Evolutionary conservation across 2,113 vertebrate genomes (phyloP).

Genomic region (Microtus ochrogaster): DNA sequence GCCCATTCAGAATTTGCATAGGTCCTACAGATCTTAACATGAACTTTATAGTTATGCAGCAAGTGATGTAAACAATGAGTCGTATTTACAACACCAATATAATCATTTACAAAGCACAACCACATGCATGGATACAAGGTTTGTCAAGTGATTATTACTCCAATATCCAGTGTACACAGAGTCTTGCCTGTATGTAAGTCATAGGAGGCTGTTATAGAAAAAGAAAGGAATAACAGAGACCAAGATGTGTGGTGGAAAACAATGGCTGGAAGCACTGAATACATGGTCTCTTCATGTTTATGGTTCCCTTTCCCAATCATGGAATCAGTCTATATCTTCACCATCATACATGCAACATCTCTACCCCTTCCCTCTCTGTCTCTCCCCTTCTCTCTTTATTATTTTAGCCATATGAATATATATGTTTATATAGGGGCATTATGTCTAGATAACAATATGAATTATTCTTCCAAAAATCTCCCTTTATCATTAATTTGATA

Average conservation of each 20-base stretch:
- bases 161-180: not conserved
- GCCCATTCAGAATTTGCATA: too few relatives aligned
- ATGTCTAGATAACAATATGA: not conserved
- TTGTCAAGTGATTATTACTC: not conserved
- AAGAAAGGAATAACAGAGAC: not conserved
- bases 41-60: not conserved
- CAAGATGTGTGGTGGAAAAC: not conserved
- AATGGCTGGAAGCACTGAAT: not conserved
- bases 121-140: not conserved
- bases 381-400: not conserved
- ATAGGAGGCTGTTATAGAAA: not conserved
- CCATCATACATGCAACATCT: not conserved
- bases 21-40: not conserved
- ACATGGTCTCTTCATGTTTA: not conserved
- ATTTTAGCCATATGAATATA: not conserved
- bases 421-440: not conserved
- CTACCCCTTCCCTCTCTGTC: not conserved
- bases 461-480: not conserved
- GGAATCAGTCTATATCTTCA: not conserved
- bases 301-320: not conserved
- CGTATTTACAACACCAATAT: not conserved
- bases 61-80: too few relatives aligned
- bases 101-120: not conserved
- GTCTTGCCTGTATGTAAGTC: not conserved
- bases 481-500: not conserved